Percentiles rank a stretch among this genome's conserved stretches.
Evolutionary conservation across 2,113 vertebrate genomes (phyloP).

Genomic region (Climacteris rufus): DNA sequence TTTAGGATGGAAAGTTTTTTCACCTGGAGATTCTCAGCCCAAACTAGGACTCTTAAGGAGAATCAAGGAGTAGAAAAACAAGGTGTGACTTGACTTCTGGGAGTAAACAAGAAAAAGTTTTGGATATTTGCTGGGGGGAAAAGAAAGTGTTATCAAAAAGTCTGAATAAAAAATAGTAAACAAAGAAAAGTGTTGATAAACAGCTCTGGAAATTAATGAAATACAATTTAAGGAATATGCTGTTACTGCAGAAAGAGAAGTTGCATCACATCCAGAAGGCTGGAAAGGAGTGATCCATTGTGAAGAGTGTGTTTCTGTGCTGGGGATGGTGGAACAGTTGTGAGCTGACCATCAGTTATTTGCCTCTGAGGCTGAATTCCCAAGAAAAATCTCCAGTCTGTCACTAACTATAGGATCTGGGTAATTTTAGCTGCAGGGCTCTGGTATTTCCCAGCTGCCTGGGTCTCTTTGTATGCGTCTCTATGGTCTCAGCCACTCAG

Average conservation of each 20-base stretch:
- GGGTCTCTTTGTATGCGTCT: not conserved
- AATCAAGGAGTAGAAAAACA: not conserved
- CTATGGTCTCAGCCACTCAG: not conserved
- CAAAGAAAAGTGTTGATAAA: too few species aligned
- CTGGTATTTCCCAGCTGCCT: not conserved
- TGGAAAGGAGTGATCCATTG: not conserved
- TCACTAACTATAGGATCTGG: not conserved
- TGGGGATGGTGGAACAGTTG: accelerated
- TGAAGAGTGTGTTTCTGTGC: not conserved
- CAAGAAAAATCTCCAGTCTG: not conserved
- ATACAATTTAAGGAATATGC: too few species aligned
- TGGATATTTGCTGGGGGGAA: not conserved
- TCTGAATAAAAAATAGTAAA: too few species aligned
- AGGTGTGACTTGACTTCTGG: not conserved
- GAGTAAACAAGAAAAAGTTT: not conserved
- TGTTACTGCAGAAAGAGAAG: too few species aligned
- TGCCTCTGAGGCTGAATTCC: not conserved
- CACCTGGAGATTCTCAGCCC: not conserved
- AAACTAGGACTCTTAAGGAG: not conserved
- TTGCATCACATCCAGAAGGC: too few species aligned
- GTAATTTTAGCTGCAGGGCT: not conserved
- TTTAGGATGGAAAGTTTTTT: not conserved
- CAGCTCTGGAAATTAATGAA: too few species aligned
- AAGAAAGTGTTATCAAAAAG: too few species aligned
- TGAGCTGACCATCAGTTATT: not conserved